Percentiles rank a stretch among this genome's conserved stretches.
phyloP scores from a whole-genome alignment of 2,113 vertebrate genomes.

The Mastomys natalensis region DNA sequence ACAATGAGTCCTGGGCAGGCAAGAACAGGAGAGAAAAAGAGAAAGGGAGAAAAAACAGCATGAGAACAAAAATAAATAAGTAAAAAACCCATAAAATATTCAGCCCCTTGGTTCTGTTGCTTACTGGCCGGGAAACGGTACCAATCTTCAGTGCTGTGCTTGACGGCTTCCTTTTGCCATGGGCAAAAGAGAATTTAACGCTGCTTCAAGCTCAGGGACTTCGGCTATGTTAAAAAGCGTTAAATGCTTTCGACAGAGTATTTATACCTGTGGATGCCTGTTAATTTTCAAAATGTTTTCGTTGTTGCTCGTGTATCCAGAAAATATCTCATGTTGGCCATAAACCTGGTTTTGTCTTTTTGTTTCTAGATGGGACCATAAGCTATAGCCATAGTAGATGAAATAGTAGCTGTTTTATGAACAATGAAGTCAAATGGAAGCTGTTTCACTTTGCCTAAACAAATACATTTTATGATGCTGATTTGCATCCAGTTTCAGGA shows the following conservation, averaged over 20 bases:
- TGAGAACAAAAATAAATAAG: constrained; percentile 47
- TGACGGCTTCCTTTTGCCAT: constrained; percentile 83
- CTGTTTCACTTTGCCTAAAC: constrained; percentile 78
- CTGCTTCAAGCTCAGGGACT: constrained; percentile 77
- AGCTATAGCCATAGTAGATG: constrained; percentile 83
- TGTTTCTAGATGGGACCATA: constrained; percentile 61
- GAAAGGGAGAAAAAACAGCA: not conserved
- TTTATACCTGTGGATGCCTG: constrained; percentile 79
- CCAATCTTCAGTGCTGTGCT: constrained; percentile 81
- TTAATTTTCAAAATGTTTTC: constrained; percentile 81
- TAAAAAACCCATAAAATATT: constrained; percentile 24
- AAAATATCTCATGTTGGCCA: constrained; percentile 69
- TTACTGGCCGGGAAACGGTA: constrained; percentile 80
- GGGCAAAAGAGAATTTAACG: constrained; percentile 71
- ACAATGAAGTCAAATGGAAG: constrained; percentile 78
- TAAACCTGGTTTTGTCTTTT: constrained; percentile 51
- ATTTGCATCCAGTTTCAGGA: constrained; percentile 79
- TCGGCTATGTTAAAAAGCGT: constrained; percentile 77
- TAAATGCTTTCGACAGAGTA: constrained; percentile 78
- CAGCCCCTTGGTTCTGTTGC: constrained; percentile 71
- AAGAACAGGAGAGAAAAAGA: not conserved
- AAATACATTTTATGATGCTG: constrained; percentile 68
- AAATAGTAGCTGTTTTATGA: constrained; percentile 84
- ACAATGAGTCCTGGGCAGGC: constrained; percentile 92
- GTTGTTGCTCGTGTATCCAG: constrained; percentile 73